A percentile compares a stretch with the other conserved stretches of the same genome.
These are phyloP conservation scores for Microcebus lehilahytsara DNA, from an alignment of 2,113 vertebrate genomes.

Conservation along the genomic window DNA sequence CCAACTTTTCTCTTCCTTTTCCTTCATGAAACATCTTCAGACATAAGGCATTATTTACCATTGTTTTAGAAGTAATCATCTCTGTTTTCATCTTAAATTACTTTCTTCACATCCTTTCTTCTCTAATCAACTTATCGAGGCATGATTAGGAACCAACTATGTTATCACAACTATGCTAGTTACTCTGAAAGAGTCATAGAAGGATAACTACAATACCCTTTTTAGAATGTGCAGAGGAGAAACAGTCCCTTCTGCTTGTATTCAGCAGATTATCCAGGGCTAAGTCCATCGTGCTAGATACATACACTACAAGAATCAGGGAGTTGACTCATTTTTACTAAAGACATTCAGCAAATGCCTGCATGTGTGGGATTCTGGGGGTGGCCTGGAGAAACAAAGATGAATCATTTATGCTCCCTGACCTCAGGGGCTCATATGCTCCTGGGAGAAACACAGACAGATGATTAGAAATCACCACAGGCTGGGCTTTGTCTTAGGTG, in stretches of 20 bases:
- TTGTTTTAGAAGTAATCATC: neutral
- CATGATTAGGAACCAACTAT: neutral
- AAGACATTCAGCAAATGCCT: neutral
- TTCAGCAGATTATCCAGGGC: neutral
- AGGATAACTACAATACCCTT: neutral
- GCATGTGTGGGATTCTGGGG: neutral
- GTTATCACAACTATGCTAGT: neutral
- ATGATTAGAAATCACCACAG: neutral
- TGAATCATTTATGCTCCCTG: neutral
- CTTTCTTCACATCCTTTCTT: constrained; percentile 21
- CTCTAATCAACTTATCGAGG: constrained; percentile 3
- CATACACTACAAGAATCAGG: neutral
- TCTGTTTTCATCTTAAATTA: constrained; percentile 44
- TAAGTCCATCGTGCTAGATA: neutral
- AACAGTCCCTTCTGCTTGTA: neutral
- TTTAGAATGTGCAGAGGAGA: constrained; percentile 2
- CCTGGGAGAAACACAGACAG: neutral
- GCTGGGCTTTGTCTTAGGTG: neutral
- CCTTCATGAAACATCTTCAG: neutral
- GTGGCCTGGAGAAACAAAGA: neutral
- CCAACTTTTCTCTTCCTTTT: constrained; percentile 23
- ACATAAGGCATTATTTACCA: neutral
- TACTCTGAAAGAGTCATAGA: constrained; percentile 26
- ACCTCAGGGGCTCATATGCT: neutral
- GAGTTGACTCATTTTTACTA: neutral